A percentile compares a stretch with the other conserved stretches of the same genome.
Evolutionary conservation across 2,888 invertebrate species (phyloP).

Genomic region (Eupsilia transversa): DNA sequence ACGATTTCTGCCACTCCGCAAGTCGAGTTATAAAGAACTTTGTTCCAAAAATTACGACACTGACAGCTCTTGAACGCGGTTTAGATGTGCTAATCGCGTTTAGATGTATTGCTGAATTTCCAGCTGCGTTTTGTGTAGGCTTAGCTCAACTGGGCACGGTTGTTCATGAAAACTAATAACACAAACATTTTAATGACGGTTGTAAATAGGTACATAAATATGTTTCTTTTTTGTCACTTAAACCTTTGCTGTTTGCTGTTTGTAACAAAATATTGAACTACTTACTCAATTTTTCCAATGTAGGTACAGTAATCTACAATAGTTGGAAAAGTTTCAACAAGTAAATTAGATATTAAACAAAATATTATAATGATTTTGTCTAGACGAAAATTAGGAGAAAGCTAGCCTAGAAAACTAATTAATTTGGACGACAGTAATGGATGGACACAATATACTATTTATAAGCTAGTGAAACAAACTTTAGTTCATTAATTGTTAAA

Average conservation of each 20-base stretch:
- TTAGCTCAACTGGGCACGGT: too few species aligned
- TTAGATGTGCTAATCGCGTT: too few species aligned
- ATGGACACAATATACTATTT: slow-evolving; percentile 11
- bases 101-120: too few species aligned
- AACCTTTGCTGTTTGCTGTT: neutral
- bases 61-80: too few species aligned
- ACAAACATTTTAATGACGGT: neutral
- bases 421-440: neutral
- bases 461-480: neutral
- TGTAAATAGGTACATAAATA: too few species aligned
- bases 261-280: neutral
- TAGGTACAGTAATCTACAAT: neutral
- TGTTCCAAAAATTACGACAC: too few species aligned
- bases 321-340: neutral
- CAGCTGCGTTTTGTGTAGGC: too few species aligned
- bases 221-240: neutral
- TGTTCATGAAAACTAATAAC: neutral
- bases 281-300: neutral
- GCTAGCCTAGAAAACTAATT: neutral
- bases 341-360: neutral
- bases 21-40: too few species aligned
- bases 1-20: too few species aligned
- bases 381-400: neutral
- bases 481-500: slow-evolving; percentile 4
- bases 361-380: neutral